Evolutionary conservation across 2,888 invertebrate species (phyloP), one percentile per base, ranked within the genome.

Genomic region (Gerris lacustris): DNA sequence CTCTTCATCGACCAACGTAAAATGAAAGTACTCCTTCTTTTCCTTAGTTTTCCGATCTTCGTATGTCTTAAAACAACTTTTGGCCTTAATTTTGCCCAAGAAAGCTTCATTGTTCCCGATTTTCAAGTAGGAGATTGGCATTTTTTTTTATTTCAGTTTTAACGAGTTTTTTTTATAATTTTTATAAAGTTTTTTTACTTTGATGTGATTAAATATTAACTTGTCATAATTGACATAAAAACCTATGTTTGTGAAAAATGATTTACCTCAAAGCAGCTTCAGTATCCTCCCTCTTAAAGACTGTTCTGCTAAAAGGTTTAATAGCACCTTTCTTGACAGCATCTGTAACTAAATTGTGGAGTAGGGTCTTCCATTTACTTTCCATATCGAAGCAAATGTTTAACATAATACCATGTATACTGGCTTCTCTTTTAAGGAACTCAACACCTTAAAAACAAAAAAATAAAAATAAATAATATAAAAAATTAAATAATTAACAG

Each of bases 401-500:
- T 73, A 94, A 81, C 77, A 92, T 83, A 47, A 93, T 85, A 6
- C 92, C 90, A 78, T 91, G 88, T 81, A 92, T 90, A 73, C 87
- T 86, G 43, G 88, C 83, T 77, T 90, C 88, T 74, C 87, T 87
- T 69, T 89, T 80, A 78, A 93, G 89, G 1, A 85, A 78, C 43
- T 87, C 82, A 86, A 92, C 84, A 0, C 84, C 79, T 75, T 68
- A n/a, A 15, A 55, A 45, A 69, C 45, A 70, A 47, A 17, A 72
- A 55, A 66, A 45, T 17, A 66, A 43, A 55, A 43, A 15, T 62
- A 15, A 2, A 15, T 62, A 62, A 15, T 62, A 15, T 62, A 62
- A 62, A 15, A 62, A 11, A 15, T 15, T 15, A 4, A 62, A 62
- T 62, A 62, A 55, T 55, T 11, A 55, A 15, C 55, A 11, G 55